A percentile compares a stretch with the other conserved stretches of the same genome.
phyloP scores from a whole-genome alignment of 2,797 vertebrate species.

The Sternarchorhynchus goeldii region DNA sequence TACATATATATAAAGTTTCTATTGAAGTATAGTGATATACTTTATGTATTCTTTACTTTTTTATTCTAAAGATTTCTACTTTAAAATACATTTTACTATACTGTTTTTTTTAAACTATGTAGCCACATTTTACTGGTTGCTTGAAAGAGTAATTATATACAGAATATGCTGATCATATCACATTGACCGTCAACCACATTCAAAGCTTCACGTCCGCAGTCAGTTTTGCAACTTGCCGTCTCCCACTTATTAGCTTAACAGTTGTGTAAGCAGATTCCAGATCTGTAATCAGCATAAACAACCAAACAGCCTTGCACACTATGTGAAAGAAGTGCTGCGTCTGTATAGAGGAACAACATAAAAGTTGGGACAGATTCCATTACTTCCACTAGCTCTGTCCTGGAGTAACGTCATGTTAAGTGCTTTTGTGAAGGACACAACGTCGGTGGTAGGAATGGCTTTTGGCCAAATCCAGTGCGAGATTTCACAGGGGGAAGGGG shows the following conservation, averaged over 20 bases:
- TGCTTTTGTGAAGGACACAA: not conserved
- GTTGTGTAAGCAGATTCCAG: constrained; percentile 3
- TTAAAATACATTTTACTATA: not conserved
- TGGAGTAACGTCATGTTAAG: not conserved
- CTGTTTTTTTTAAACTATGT: not conserved
- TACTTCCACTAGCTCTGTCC: not conserved
- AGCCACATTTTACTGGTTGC: not conserved
- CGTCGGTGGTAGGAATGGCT: not conserved
- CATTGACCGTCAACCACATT: not conserved
- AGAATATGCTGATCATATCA: not conserved
- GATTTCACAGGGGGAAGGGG: not conserved
- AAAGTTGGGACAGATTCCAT: not conserved
- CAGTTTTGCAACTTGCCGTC: not conserved
- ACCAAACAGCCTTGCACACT: not conserved
- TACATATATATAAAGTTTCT: not conserved
- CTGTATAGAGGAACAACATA: not conserved
- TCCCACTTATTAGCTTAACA: not conserved
- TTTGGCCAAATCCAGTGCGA: not conserved
- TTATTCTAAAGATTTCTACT: not conserved
- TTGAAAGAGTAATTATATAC: not conserved
- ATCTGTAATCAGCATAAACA: constrained; percentile 25
- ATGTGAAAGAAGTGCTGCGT: constrained; percentile 3
- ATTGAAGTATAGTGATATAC: not conserved
- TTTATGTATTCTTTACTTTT: not conserved
- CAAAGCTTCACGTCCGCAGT: not conserved